These are phyloP conservation scores for Polymixis flavicincta DNA, from an alignment of 2,888 invertebrate genomes.

Conservation along the genomic window DNA sequence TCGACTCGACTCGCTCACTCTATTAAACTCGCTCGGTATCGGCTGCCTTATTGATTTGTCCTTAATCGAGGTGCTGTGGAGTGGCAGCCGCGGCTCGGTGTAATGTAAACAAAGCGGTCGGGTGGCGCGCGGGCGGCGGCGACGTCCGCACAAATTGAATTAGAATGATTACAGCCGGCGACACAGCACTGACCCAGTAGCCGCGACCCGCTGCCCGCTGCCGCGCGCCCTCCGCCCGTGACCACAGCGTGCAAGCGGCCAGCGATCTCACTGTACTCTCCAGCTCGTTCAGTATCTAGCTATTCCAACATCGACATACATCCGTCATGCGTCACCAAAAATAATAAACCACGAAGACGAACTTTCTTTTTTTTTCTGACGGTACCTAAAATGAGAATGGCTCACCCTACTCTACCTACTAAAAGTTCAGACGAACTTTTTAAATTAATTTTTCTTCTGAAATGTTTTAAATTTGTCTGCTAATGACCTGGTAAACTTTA, in stretches of 20 bases:
- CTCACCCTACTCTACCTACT: constrained; percentile 27
- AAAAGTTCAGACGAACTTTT: constrained; percentile 55
- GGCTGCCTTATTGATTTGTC: constrained; percentile 90
- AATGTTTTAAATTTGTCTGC: constrained; percentile 33
- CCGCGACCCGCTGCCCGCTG: constrained; percentile 46
- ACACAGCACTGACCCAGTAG: constrained; percentile 65
- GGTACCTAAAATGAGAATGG: constrained; percentile 10
- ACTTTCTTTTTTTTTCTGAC: constrained; percentile 31
- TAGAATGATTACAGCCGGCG: constrained; percentile 82
- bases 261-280: constrained; percentile 6
- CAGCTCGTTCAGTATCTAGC: constrained; percentile 9
- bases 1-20: constrained; percentile 89
- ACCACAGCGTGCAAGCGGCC: constrained; percentile 13
- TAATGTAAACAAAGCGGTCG: constrained; percentile 85
- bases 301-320: constrained; percentile 7
- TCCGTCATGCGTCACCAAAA: constrained; percentile 11
- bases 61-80: constrained; percentile 86
- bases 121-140: constrained; percentile 72
- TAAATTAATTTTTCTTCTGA: constrained; percentile 54
- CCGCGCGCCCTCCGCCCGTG: constrained; percentile 4
- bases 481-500: constrained; percentile 55
- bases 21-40: constrained; percentile 90
- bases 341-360: constrained; percentile 24
- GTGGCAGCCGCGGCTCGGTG: constrained; percentile 75
- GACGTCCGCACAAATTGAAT: constrained; percentile 84